Base-by-base conservation (phyloP, 2,797 vertebrate genomes). In the Rhincodon typus region DNA sequence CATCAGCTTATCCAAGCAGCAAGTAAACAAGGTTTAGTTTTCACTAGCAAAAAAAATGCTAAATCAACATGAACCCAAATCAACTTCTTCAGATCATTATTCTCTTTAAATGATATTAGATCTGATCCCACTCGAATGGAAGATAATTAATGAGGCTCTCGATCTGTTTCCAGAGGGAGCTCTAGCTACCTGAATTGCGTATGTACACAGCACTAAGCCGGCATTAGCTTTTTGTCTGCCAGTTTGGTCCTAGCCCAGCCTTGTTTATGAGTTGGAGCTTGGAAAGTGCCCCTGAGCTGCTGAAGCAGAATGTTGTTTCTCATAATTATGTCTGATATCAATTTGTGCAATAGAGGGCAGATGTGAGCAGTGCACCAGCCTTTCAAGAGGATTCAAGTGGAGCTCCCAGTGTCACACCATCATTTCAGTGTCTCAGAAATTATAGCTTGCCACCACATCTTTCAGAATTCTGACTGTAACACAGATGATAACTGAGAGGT, bases 271-370 rank as follows among this genome's bases (percentile, higher is more conserved):
- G 38, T 42, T 42, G 38, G 38, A 42, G 42, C n/a, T 19, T 42
- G 42, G 86, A 30, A 88, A 17, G 10, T 27, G 12, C 86, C 23
- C 42, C 42, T 30, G 23, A 87, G 25, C 86, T 53, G 23, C 10
- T 27, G 50, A 30, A 30, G 86, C 30, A 57, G 7, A 88, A 57
- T 34, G 25, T 88, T 1, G 30, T 88, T 88, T 25, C 66, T 27
- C 66, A 27, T 94, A 30, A 23, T 74, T 94, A 30, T 50, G 69
- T 30, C 42, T 21, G 13, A 46, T 74, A 74, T 50, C 19, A 3
- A 74, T 94, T 27, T 94, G 69, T 74, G 46, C 69, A 94, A 15
- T 15, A 94, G 94, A 53, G 94, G 94, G 94, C 94, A 94, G 94
- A 17, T 94, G 42, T 53, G 94, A 72, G 42, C 67, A 72, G 66